These are phyloP conservation scores for Parnassius smintheus DNA, from an alignment of 2,888 invertebrate species.

Conservation along the genomic window DNA sequence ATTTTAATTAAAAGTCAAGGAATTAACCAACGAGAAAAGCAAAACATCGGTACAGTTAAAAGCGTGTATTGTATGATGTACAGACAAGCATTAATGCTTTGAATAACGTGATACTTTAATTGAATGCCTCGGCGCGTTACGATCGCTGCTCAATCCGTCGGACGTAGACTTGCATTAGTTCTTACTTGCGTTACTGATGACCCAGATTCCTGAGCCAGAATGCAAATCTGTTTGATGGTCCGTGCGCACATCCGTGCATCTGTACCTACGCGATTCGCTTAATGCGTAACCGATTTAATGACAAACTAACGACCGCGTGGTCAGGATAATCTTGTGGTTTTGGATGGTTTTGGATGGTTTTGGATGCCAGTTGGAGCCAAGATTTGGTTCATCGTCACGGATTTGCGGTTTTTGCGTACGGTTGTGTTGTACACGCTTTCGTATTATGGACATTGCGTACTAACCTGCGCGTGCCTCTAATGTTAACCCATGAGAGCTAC, in stretches of 20 bases:
- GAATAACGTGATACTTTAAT: slow-evolving; percentile 11
- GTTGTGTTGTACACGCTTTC: too few species aligned
- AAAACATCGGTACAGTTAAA: background rate
- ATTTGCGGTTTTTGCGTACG: too few species aligned
- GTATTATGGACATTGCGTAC: too few species aligned
- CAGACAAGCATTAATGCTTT: slow-evolving; percentile 1
- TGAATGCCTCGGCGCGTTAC: slow-evolving; percentile 1
- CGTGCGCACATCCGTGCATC: background rate
- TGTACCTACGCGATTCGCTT: background rate
- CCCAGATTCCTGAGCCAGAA: slow-evolving; percentile 7
- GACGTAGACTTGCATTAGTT: slow-evolving; percentile 5
- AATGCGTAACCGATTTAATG: background rate
- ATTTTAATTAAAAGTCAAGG: background rate
- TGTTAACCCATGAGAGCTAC: too few species aligned
- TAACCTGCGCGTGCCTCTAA: too few species aligned
- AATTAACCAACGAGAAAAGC: background rate
- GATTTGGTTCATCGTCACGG: too few species aligned
- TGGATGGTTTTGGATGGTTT: too few species aligned
- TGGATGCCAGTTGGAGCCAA: too few species aligned
- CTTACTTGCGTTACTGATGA: slow-evolving; percentile 7
- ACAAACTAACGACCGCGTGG: too few species aligned
- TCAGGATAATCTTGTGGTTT: too few species aligned
- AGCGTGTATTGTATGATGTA: background rate
- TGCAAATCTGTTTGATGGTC: background rate
- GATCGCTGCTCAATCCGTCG: background rate